Evolutionary conservation across 2,797 vertebrate genomes (phyloP), one percentile per base, ranked within the genome.

Genomic region (Danio aesculapii): DNA sequence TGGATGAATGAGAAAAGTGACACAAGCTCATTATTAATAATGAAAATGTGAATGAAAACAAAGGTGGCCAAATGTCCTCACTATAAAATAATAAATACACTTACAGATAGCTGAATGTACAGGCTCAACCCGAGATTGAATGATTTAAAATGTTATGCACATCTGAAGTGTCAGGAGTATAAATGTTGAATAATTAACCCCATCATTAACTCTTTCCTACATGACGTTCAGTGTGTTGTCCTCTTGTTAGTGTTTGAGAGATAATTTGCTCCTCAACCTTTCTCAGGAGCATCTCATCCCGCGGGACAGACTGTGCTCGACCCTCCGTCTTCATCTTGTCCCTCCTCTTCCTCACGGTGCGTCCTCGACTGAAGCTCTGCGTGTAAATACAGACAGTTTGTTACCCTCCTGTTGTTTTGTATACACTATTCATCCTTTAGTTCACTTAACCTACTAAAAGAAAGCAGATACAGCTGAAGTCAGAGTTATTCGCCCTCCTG

Each of bases 261-360:
- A 30, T 14, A 19, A 21, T 58, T 11, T 30, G 77, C 84, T 30
- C 30, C 30, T 30, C 3, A 1, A 98, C 98, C 95, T 99, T 99
- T 87, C 93, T 95, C 86, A 92, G 95, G 21, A 96, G 93, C 92
- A 96, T 91, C 82, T 97, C 95, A 66, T 98, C 97, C 84, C 97
- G 94, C 53, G 97, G 98, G 17, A 99, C 96, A 0, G 98, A 99
- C 92, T 98, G 97, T 67, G 98, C 96, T 86, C 98, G 90, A 71
- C 98, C 95, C 81, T 98, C 97, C 17, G 96, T 96, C 90, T 97
- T 99, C 86, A 98, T 93, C 84, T 90, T 97, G 73, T 99, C 97
- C 83, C 97, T 96, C 88, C 94, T 97, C 91, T 97, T 98, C 89
- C 97, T 96, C 87, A 96, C 94, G 87, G 94, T 98, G 90, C 98